phyloP scores from a whole-genome alignment of 2,797 vertebrate species.

The Cryptoblepharus egeriae region DNA sequence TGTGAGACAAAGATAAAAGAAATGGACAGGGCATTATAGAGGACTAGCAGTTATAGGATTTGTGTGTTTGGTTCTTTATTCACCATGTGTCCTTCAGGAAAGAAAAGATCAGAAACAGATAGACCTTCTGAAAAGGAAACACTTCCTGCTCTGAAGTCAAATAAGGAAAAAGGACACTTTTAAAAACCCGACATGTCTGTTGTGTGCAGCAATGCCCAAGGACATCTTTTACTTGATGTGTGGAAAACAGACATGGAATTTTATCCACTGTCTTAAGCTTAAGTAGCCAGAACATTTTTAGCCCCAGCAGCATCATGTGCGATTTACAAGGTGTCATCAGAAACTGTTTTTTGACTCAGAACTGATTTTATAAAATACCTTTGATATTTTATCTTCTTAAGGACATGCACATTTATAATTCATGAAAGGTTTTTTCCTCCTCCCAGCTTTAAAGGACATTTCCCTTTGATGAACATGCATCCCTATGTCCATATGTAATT shows the following conservation, averaged over 20 bases:
- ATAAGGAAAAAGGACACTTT: slow-evolving; percentile 9
- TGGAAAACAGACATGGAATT: slow-evolving; percentile 44
- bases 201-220: slow-evolving; percentile 36
- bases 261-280: slow-evolving; percentile 36
- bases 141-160: slow-evolving; percentile 51
- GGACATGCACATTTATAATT: slow-evolving; percentile 25
- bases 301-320: neutral
- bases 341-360: slow-evolving; percentile 31
- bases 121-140: slow-evolving; percentile 56
- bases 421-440: neutral
- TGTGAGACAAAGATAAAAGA: neutral
- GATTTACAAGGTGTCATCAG: slow-evolving; percentile 10
- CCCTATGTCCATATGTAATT: slow-evolving; percentile 11
- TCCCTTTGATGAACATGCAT: slow-evolving; percentile 2
- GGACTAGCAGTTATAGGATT: neutral
- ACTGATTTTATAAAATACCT: slow-evolving; percentile 18
- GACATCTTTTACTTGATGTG: slow-evolving; percentile 46
- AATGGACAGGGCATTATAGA: neutral
- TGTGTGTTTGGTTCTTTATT: slow-evolving; percentile 51
- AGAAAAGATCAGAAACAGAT: slow-evolving; percentile 49
- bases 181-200: slow-evolving; percentile 6
- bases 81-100: slow-evolving; percentile 45
- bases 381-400: slow-evolving; percentile 36
- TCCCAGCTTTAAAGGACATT: slow-evolving; percentile 10
- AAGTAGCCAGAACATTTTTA: slow-evolving; percentile 1